Conservation (phyloP, 2,113 vertebrate species). For the Budorcas taxicolor region DNA sequence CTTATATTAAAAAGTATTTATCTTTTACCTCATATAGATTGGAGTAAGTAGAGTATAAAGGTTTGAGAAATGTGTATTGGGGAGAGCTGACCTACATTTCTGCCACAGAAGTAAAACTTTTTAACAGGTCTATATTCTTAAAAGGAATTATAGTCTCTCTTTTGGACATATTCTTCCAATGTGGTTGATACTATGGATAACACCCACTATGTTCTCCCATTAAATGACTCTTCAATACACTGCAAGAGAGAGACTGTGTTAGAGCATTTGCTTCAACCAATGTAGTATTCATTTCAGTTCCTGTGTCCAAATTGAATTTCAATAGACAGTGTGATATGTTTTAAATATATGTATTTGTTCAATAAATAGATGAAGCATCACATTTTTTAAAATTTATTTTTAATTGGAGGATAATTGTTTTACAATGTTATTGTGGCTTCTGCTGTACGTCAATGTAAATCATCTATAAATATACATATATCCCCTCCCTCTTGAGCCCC, state of each 20-base stretch:
- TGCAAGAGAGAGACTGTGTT: not conserved
- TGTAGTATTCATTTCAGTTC: not conserved
- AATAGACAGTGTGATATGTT: not conserved
- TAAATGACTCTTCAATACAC: not conserved
- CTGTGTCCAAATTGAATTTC: not conserved
- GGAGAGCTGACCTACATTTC: not conserved
- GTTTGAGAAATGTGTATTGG: not conserved
- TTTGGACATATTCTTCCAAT: not conserved
- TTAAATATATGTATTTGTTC: conserved; percentile 4
- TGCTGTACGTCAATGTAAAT: not conserved
- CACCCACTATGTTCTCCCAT: not conserved
- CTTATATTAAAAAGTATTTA: not conserved
- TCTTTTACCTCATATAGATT: not conserved
- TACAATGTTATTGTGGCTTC: not conserved
- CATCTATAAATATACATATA: not conserved
- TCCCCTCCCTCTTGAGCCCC: not conserved
- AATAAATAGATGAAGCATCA: not conserved
- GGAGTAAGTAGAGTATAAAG: not conserved
- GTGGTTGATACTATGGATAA: not conserved
- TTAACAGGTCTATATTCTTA: not conserved
- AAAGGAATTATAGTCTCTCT: not conserved
- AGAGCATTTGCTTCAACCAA: not conserved
- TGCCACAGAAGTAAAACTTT: not conserved
- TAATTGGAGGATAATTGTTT: not conserved
- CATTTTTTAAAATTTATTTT: not conserved